Evolutionary conservation across 2,113 vertebrate species (phyloP), one percentile per base, ranked within the genome.

Genomic region (Gallinago media): DNA sequence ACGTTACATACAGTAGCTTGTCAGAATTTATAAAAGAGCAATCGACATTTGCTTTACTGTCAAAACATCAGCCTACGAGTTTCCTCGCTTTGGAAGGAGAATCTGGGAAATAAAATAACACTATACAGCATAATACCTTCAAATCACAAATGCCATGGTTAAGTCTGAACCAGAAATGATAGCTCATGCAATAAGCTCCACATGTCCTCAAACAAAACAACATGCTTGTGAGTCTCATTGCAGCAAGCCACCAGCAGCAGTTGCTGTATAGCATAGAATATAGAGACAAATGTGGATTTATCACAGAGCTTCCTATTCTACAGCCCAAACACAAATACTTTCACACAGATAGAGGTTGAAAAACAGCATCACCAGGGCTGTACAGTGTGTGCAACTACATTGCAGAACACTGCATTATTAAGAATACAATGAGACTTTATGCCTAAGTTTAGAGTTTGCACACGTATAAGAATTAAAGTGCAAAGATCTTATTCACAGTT

Each of bases 21-120:
- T 97, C 95, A 95, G 94, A 89, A 97, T 96, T 96, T 89, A 89
- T 95, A 97, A 97, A 97, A 97, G 96, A 97, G 95, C 95, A 97
- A 91, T 94, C 71, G 70, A 96, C 97, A 97, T 97, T 91, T 97
- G 95, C 96, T 97, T 97, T 96, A 88, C 96, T 97, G 97, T 97
- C 97, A 97, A 97, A 97, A 97, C 89, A 97, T 94, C 96, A 95
- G 94, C 97, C 97, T 88, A 97, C 95, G 66, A 94, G 71, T 94
- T 96, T 97, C 84, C 91, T 82, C 62, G 91, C 91, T 92, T 92
- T 94, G 95, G 94, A 96, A 95, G 31, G 83, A 92, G 84, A 82
- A 74, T 70, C 81, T 89, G 78, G 79, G 76, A 89, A 95, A 96
- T 91, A 77, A 91, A 95, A 92, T 61, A 87, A 78, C 0, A 0